These are phyloP conservation scores for Drosophila vallismaia DNA, from an alignment of 2,888 invertebrate genomes.

Conservation along the genomic window DNA sequence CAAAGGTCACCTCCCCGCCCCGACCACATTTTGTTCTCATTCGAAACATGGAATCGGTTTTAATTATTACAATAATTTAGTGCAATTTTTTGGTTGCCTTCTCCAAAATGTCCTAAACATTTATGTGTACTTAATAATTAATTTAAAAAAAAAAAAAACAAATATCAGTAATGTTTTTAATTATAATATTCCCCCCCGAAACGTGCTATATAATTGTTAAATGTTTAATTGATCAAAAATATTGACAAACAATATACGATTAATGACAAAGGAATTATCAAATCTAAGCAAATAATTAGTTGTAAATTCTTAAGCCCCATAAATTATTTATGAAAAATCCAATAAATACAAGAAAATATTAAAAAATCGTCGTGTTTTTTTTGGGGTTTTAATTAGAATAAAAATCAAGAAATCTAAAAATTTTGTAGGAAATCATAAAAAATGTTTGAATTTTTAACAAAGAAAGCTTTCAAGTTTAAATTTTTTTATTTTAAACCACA, in stretches of 20 bases:
- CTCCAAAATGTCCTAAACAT: conserved; percentile 35
- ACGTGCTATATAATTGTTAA: conserved; percentile 82
- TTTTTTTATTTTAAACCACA: conserved; percentile 9
- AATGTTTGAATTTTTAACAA: conserved; percentile 4
- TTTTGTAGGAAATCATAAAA: not conserved
- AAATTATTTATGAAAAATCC: conserved; percentile 75
- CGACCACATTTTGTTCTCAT: conserved; percentile 7
- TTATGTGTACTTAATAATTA: conserved; percentile 29
- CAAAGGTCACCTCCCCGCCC: conserved; percentile 4
- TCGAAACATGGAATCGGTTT: conserved; percentile 29
- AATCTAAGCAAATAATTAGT: conserved; percentile 74
- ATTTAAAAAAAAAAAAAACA: not conserved
- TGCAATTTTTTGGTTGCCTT: conserved; percentile 69
- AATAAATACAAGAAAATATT: conserved; percentile 69
- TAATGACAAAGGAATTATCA: conserved; percentile 57
- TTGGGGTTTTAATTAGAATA: not conserved
- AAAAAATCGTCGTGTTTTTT: not conserved
- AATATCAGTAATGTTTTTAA: conserved; percentile 38
- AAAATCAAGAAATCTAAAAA: not conserved
- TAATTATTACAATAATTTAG: conserved; percentile 41
- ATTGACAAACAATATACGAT: conserved; percentile 35
- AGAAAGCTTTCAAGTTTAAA: conserved; percentile 31
- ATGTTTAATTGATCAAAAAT: conserved; percentile 46
- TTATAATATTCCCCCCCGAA: conserved; percentile 64
- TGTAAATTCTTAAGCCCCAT: conserved; percentile 68